These are phyloP conservation scores for Rhagonycha lutea DNA, from an alignment of 2,888 invertebrate species.

Conservation along the genomic window DNA sequence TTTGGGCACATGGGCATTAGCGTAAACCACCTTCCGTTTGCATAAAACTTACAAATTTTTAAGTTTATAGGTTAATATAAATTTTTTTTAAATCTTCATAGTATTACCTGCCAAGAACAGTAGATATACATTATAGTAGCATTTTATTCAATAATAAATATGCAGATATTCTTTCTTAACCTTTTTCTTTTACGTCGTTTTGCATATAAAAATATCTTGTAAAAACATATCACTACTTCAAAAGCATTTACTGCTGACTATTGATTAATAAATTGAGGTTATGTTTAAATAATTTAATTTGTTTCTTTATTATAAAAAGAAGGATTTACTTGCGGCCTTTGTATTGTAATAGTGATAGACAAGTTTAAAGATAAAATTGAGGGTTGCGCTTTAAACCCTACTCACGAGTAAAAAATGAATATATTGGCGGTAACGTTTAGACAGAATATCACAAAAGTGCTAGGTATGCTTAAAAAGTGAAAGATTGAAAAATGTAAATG, in stretches of 20 bases:
- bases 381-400: conserved; percentile 6
- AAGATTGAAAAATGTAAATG: background rate
- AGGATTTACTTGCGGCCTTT: conserved; percentile 7
- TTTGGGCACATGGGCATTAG: no score
- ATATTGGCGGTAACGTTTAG: conserved; percentile 19
- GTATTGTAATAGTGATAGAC: conserved; percentile 12
- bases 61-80: background rate
- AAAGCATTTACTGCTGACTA: background rate
- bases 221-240: background rate
- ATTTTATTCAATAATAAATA: background rate
- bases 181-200: background rate
- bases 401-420: conserved; percentile 18
- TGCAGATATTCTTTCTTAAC: background rate
- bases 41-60: background rate
- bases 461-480: conserved; percentile 11
- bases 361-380: conserved; percentile 12
- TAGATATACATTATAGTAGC: background rate
- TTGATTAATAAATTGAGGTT: background rate
- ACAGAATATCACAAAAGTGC: conserved; percentile 16
- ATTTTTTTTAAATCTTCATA: background rate
- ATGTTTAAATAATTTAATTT: background rate
- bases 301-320: background rate
- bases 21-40: no score
- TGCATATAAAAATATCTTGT: background rate
- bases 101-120: background rate